phyloP scores from a whole-genome alignment of 2,888 invertebrate genomes.

The Cephus rjabovi region DNA sequence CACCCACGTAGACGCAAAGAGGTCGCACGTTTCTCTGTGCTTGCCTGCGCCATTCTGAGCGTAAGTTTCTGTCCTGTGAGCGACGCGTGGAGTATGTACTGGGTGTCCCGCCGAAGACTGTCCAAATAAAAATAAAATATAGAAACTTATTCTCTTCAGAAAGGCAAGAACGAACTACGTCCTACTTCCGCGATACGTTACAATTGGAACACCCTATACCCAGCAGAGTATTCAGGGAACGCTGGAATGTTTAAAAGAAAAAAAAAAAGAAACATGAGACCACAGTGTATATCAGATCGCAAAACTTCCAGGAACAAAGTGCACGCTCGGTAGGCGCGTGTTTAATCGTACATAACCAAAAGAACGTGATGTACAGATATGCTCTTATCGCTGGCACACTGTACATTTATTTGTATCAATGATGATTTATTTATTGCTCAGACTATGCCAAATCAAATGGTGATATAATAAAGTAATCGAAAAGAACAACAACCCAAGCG shows the following conservation, averaged over 20 bases:
- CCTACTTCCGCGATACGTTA: no score
- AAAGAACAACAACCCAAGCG: no score
- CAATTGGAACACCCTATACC: no score
- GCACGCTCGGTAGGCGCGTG: background rate
- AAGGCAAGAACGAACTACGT: no score
- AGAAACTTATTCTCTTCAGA: background rate
- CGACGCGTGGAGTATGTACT: background rate
- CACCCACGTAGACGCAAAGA: conserved; percentile 54
- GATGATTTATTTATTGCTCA: background rate
- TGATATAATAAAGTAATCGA: no score
- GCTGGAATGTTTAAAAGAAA: no score
- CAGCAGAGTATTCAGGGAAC: no score
- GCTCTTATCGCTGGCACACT: background rate
- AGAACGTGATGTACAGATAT: background rate
- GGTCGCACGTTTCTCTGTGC: conserved; percentile 31
- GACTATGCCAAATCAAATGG: no score
- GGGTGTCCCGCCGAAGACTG: background rate
- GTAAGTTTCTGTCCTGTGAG: background rate
- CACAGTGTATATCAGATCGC: background rate
- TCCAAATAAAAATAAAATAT: background rate
- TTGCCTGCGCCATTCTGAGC: background rate
- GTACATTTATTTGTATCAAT: background rate
- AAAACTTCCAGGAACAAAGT: background rate
- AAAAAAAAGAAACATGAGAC: no score
- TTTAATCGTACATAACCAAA: background rate